phyloP scores from a whole-genome alignment of 2,888 invertebrate species.

The Hypolimnas misippus region DNA sequence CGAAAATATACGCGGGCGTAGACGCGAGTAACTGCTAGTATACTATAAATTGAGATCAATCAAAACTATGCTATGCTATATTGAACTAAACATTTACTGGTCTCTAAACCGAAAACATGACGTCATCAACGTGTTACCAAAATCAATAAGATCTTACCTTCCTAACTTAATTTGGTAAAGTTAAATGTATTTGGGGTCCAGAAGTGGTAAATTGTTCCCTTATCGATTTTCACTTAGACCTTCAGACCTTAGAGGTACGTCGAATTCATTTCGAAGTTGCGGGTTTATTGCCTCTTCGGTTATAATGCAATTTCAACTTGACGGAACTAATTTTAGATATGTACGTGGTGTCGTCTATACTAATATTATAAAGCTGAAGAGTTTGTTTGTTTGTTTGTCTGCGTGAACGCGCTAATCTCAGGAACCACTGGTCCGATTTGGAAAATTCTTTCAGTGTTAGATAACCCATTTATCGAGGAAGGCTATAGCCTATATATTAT shows the following conservation, averaged over 20 bases:
- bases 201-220: conserved; percentile 9
- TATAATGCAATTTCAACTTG: not conserved
- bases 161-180: conserved; percentile 14
- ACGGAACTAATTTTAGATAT: not conserved
- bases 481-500: no score
- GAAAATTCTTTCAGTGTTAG: no score
- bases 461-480: no score
- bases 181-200: conserved; percentile 17
- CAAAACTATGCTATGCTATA: no score
- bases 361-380: no score
- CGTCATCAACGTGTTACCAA: conserved; percentile 9
- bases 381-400: no score
- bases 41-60: no score
- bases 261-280: not conserved
- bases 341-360: no score
- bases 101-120: not conserved
- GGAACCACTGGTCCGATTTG: no score
- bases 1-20: no score
- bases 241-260: conserved; percentile 1
- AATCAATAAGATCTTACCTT: conserved; percentile 19
- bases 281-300: not conserved
- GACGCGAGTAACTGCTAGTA: no score
- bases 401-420: no score
- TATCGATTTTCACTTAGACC: conserved; percentile 20
- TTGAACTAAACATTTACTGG: not conserved